Conservation (phyloP, 2,888 invertebrate genomes). For the Branchipolynoe longqiensis region DNA sequence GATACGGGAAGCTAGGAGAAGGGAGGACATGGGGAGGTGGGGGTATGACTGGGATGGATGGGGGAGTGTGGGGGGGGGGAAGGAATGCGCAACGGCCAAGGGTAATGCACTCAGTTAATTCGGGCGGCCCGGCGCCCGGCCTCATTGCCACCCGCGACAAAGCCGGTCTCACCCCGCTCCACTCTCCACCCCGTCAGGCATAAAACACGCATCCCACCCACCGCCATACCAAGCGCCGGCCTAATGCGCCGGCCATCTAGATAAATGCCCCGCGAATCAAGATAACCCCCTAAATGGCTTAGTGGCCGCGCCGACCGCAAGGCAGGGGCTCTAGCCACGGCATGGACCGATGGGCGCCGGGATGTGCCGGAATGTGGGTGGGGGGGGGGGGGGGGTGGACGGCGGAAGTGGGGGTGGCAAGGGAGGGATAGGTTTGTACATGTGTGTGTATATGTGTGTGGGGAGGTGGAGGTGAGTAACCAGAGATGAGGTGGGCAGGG, state of each 20-base stretch:
- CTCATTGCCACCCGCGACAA: conserved; percentile 50
- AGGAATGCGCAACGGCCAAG: too few relatives aligned
- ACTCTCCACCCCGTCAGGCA: conserved; percentile 3
- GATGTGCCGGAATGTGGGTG: neutral
- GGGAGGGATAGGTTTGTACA: neutral
- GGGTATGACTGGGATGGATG: neutral
- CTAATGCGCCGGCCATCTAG: conserved; percentile 13
- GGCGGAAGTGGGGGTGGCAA: neutral
- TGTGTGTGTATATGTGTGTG: neutral
- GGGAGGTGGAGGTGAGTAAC: neutral
- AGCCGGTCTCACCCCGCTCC: conserved; percentile 5
- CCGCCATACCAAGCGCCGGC: conserved; percentile 37
- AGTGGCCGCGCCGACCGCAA: conserved; percentile 11
- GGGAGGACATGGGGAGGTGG: too few relatives aligned
- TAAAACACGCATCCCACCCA: conserved; percentile 6
- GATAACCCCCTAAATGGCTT: conserved; percentile 54
- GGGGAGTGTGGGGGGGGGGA: neutral
- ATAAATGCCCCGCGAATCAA: conserved; percentile 55
- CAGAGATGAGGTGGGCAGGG: neutral
- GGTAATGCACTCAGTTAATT: conserved; percentile 54
- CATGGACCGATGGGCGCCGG: neutral
- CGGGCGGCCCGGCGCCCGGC: neutral
- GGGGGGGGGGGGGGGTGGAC: conserved; percentile 3
- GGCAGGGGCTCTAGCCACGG: neutral
- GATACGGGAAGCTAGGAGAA: too few relatives aligned